These are phyloP conservation scores for Rhinogobius similis DNA, from an alignment of 2,113 vertebrate genomes.

Conservation along the genomic window DNA sequence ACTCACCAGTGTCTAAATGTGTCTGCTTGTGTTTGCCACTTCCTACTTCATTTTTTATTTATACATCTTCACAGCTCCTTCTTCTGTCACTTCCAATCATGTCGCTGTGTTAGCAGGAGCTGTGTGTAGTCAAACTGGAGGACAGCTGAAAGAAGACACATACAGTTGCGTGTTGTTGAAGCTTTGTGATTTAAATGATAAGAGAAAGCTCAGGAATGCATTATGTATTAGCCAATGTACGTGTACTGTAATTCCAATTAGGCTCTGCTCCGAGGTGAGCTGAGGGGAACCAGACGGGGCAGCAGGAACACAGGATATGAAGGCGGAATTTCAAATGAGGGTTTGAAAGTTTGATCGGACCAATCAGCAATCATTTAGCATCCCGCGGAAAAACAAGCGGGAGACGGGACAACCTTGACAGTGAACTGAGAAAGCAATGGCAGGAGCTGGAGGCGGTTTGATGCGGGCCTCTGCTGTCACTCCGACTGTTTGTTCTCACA, in stretches of 20 bases:
- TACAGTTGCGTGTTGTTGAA: conserved; percentile 60
- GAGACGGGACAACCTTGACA: conserved; percentile 26
- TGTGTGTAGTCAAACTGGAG: conserved; percentile 30
- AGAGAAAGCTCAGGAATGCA: conserved; percentile 68
- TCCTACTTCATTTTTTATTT: conserved; percentile 44
- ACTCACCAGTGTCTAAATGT: conserved; percentile 23
- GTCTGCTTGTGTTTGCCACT: conserved; percentile 49
- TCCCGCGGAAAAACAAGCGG: conserved; percentile 22
- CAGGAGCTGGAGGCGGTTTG: conserved; percentile 38
- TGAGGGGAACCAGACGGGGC: conserved; percentile 14
- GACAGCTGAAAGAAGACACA: conserved; percentile 40
- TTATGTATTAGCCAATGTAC: conserved; percentile 71
- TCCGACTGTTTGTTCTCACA: conserved; percentile 58
- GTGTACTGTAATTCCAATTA: conserved; percentile 75
- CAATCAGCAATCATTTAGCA: conserved; percentile 53
- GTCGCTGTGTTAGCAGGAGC: conserved; percentile 44
- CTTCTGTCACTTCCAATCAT: conserved; percentile 66
- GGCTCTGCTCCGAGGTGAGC: conserved; percentile 46
- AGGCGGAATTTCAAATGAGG: conserved; percentile 33
- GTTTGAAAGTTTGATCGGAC: conserved; percentile 50
- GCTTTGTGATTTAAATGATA: conserved; percentile 78
- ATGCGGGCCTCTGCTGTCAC: conserved; percentile 53
- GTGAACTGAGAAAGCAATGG: conserved; percentile 41
- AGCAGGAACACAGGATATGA: conserved; percentile 46
- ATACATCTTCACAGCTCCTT: conserved; percentile 39